These are phyloP conservation scores for Aplodontia rufa DNA, from an alignment of 2,113 vertebrate genomes.

Conservation along the genomic window DNA sequence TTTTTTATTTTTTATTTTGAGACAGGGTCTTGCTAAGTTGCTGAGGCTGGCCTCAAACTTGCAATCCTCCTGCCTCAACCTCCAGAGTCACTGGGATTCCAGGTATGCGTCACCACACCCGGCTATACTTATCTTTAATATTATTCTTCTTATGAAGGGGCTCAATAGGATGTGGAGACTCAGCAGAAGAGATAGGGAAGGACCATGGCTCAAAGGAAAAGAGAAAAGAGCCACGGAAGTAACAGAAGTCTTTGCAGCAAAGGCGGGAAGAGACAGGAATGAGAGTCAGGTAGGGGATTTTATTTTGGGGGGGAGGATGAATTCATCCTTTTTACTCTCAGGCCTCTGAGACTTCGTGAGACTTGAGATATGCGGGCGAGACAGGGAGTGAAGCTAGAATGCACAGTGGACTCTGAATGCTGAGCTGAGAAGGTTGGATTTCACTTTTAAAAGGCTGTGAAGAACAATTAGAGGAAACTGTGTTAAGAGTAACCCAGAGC, in stretches of 20 bases:
- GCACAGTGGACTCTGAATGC: conserved; percentile 9
- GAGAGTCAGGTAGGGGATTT: not conserved
- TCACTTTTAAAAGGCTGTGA: conserved; percentile 17
- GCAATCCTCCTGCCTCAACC: no score
- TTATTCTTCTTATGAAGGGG: not conserved
- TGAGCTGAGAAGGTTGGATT: conserved; percentile 15
- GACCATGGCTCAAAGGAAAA: not conserved
- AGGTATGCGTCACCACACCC: no score
- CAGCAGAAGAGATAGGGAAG: not conserved
- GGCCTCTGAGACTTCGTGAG: not conserved
- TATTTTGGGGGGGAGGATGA: not conserved
- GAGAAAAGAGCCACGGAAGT: not conserved
- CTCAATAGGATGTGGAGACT: not conserved
- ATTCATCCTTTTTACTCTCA: not conserved
- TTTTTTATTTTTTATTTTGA: no score
- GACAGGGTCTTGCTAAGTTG: no score
- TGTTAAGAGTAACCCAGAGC: not conserved
- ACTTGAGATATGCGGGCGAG: not conserved
- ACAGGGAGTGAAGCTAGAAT: not conserved
- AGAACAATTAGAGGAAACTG: not conserved
- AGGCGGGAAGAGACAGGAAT: no score
- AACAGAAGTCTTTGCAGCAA: not conserved
- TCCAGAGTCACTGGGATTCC: no score
- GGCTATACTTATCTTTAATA: not conserved
- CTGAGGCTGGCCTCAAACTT: no score